Evolutionary conservation across 2,888 invertebrate species (phyloP), one percentile per base, ranked within the genome.

Genomic region (Lepidocyrtoides sp.): DNA sequence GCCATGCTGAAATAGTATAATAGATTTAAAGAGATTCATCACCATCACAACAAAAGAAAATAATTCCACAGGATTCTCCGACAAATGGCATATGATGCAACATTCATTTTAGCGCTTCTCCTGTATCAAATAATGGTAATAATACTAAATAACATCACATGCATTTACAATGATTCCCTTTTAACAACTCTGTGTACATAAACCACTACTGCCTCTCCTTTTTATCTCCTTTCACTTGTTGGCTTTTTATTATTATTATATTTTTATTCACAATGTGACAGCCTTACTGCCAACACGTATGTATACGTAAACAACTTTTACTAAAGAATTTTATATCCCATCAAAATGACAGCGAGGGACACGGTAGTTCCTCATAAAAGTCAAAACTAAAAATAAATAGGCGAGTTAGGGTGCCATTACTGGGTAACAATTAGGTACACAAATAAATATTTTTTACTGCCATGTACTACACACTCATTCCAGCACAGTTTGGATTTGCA

Each of bases 371-470:
- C 44, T 72, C 32, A 72, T 1, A 14, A 72, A 72, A 41, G 41
- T n/a, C n/a, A n/a, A 36, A 69, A 69, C 32, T 69, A 72, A 12
- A 72, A 44, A 72, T 12, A 72, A 44, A 44, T 10, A 72, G 36
- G 23, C 41, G 44, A 72, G 36, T 36, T 69, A 36, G 7, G 32
- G 36, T 26, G 2, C 17, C 36, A 36, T 36, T 36, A 36, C 7
- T 36, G 36, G 2, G 36, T 7, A 36, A 36, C 36, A 36, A 36
- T 36, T 36, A 36, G 36, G 3, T 36, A 36, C 3, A 36, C 7
- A 36, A 36, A 4, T 4, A 36, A 36, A 36, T 36, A 54, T 54
- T 54, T 17, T 17, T n/a, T 14, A 48, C n/a, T 48, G 14, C 48
- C 2, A 36, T 36, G 36, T 36, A 2, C 36, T 36, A 36, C 36